phyloP scores from a whole-genome alignment of 2,797 vertebrate genomes.

The Phalloptychus januarius region DNA sequence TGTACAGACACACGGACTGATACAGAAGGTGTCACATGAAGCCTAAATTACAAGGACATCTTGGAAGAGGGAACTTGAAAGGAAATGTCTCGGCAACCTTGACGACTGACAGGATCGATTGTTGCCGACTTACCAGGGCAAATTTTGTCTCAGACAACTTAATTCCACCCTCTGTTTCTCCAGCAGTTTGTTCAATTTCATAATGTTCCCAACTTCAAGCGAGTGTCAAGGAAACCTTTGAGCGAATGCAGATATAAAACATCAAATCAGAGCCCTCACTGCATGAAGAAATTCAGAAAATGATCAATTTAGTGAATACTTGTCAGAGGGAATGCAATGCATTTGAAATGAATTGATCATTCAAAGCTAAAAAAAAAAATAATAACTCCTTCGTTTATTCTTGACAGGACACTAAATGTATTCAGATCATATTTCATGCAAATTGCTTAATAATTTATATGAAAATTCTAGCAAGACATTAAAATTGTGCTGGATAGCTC shows the following conservation, averaged over 20 bases:
- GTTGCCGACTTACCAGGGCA: not conserved
- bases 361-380: constrained; percentile 51
- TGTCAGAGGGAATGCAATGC: constrained; percentile 72
- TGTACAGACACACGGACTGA: not conserved
- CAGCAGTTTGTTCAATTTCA: not conserved
- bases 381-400: constrained; percentile 28
- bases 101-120: not conserved
- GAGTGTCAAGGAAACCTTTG: constrained; percentile 2
- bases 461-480: constrained; percentile 52
- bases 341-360: constrained; percentile 67
- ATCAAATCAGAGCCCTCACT: constrained; percentile 28
- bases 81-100: not conserved
- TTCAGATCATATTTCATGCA: constrained; percentile 57
- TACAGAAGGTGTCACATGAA: not conserved
- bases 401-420: constrained; percentile 43
- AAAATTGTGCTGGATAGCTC: constrained; percentile 32
- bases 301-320: constrained; percentile 66
- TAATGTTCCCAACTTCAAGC: not conserved
- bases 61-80: not conserved
- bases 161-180: not conserved
- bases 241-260: constrained; percentile 20
- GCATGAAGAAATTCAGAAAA: constrained; percentile 48
- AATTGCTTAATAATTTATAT: constrained; percentile 61
- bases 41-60: not conserved
- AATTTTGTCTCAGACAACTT: constrained; percentile 1